Conservation (phyloP, 2,888 invertebrate species). For the Drosophila cognata region DNA sequence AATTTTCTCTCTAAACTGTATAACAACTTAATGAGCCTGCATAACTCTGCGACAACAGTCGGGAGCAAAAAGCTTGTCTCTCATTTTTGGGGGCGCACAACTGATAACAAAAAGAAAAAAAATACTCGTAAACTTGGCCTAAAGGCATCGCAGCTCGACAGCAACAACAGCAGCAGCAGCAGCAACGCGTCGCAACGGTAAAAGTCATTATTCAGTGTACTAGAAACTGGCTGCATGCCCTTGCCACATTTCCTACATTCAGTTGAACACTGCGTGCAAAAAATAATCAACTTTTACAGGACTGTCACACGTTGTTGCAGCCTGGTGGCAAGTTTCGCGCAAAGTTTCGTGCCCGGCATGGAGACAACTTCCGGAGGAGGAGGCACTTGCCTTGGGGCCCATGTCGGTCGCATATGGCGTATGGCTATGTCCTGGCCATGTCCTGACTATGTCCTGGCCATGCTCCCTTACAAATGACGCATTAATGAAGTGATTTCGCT, state of each 20-base stretch:
- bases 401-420: constrained; percentile 54
- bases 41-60: constrained; percentile 73
- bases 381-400: constrained; percentile 43
- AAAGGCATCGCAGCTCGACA: constrained; percentile 56
- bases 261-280: constrained; percentile 54
- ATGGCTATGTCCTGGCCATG: constrained; percentile 48
- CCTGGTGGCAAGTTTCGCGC: constrained; percentile 72
- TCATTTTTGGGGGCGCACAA: constrained; percentile 25
- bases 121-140: constrained; percentile 72
- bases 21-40: constrained; percentile 82
- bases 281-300: constrained; percentile 81
- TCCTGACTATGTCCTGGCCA: constrained; percentile 50
- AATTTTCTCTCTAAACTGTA: constrained; percentile 81
- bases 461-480: constrained; percentile 80
- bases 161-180: constrained; percentile 21
- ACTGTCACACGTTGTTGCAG: constrained; percentile 75
- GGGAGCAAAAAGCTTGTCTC: constrained; percentile 28
- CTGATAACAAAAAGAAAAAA: constrained; percentile 43
- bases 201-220: constrained; percentile 81
- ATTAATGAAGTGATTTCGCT: constrained; percentile 84
- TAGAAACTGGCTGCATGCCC: constrained; percentile 57
- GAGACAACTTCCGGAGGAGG: constrained; percentile 69
- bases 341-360: constrained; percentile 65
- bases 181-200: constrained; percentile 45
- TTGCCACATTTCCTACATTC: constrained; percentile 10